phyloP scores from a whole-genome alignment of 2,113 vertebrate species.

The Ptyas mucosa region DNA sequence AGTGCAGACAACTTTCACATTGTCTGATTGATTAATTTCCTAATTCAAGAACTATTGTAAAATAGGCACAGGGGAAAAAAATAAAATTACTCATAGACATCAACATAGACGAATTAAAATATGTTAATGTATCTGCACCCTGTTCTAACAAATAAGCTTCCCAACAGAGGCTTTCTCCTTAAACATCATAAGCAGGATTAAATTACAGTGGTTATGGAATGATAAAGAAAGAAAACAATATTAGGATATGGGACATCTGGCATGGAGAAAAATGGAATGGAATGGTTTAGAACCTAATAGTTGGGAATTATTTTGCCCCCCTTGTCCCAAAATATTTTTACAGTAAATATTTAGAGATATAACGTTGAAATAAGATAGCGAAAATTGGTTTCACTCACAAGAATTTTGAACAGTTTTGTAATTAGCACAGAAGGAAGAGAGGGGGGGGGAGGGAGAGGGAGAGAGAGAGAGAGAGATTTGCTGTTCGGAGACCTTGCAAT shows the following conservation, averaged over 20 bases:
- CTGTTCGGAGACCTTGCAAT: slow-evolving; percentile 30
- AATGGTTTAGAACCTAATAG: neutral
- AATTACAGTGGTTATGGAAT: neutral
- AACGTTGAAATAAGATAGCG: neutral
- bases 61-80: neutral
- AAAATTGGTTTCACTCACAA: neutral
- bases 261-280: neutral
- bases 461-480: slow-evolving; percentile 30
- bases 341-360: neutral
- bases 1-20: neutral
- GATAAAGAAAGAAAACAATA: neutral
- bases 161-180: neutral
- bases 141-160: neutral
- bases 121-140: neutral
- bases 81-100: neutral
- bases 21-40: neutral
- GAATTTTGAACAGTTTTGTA: neutral
- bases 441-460: neutral
- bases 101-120: neutral
- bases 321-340: neutral
- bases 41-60: neutral
- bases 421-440: neutral
- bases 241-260: neutral
- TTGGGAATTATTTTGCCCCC: neutral
- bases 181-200: neutral